Percentiles rank a stretch among this genome's conserved stretches.
These are phyloP conservation scores for Agrochola litura DNA, from an alignment of 2,888 invertebrate genomes.

Conservation along the genomic window DNA sequence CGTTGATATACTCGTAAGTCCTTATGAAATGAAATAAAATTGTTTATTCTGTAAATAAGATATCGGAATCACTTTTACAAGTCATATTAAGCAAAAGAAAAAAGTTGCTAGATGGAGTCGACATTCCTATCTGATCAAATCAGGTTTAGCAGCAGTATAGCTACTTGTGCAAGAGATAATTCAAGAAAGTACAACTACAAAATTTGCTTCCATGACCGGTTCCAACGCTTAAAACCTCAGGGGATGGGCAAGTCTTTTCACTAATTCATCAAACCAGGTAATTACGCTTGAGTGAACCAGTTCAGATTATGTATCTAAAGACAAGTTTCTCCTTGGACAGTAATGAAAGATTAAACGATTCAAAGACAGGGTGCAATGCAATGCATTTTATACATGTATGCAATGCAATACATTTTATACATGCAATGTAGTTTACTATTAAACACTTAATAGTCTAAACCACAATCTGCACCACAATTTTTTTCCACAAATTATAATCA, in stretches of 20 bases:
- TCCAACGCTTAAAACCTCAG: neutral
- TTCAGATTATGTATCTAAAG: too few species aligned
- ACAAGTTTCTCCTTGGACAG: neutral
- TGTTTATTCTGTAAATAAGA: too few species aligned
- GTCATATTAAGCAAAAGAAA: too few species aligned
- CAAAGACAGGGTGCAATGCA: neutral
- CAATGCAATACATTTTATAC: too few species aligned
- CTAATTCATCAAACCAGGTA: neutral
- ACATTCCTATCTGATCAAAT: neutral
- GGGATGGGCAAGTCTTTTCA: neutral
- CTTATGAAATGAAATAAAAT: neutral
- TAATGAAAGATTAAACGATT: neutral
- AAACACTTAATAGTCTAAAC: neutral
- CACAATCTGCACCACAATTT: conserved; percentile 1
- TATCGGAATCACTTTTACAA: too few species aligned
- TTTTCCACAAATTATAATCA: conserved; percentile 15
- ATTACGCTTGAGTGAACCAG: neutral
- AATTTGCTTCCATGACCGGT: neutral
- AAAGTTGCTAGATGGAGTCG: too few species aligned
- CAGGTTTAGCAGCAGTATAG: neutral
- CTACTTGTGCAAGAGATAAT: neutral
- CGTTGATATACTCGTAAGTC: neutral
- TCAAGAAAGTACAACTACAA: too few species aligned
- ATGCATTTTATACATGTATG: too few species aligned
- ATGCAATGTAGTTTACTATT: too few species aligned